Evolutionary conservation across 2,113 vertebrate genomes (phyloP).

Genomic region (Calonectris borealis): DNA sequence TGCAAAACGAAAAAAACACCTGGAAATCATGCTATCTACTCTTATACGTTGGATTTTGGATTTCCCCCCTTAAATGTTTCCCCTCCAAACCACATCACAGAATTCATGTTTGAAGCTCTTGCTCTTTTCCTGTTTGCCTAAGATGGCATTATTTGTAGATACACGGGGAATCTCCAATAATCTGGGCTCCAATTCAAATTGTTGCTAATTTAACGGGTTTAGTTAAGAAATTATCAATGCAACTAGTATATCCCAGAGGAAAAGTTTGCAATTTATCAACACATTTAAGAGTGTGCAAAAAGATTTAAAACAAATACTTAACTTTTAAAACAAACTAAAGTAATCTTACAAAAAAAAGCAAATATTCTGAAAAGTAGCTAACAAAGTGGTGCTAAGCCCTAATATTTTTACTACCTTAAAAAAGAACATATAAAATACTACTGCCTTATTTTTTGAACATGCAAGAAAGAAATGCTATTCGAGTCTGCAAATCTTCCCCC

Average conservation of each 20-base stretch:
- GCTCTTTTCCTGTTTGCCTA: not conserved
- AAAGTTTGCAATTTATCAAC: not conserved
- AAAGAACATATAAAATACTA: not conserved
- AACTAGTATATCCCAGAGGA: not conserved
- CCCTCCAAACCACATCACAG: not conserved
- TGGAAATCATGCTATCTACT: not conserved
- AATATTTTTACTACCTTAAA: not conserved
- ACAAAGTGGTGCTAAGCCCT: not conserved
- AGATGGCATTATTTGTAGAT: not conserved
- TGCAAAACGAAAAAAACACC: not conserved
- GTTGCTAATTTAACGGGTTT: not conserved
- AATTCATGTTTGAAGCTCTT: not conserved
- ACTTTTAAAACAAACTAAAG: not conserved
- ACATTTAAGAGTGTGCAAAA: not conserved
- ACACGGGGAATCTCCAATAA: accelerated
- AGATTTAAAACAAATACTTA: not conserved
- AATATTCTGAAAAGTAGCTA: not conserved
- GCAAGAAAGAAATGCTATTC: not conserved
- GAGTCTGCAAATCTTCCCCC: not conserved
- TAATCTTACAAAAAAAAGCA: not conserved
- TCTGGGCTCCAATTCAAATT: not conserved
- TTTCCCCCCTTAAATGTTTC: not conserved
- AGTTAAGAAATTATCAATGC: not conserved
- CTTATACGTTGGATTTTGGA: no score
- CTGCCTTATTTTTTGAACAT: not conserved